A percentile compares a stretch with the other conserved stretches of the same genome.
phyloP scores from a whole-genome alignment of 2,797 vertebrate species.

The Vespertilio murinus region DNA sequence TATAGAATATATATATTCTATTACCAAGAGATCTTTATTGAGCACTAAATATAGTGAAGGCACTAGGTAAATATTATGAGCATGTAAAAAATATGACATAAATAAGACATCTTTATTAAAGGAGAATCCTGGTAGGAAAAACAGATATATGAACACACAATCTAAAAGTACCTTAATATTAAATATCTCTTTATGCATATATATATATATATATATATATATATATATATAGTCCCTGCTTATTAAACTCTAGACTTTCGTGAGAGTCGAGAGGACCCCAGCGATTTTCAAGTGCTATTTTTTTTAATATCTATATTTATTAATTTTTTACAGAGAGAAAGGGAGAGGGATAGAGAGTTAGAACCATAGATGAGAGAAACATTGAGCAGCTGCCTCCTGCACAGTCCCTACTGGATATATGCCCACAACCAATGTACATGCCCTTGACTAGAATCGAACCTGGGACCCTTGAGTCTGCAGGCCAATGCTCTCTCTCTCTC shows the following conservation, averaged over 20 bases:
- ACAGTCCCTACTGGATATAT: too few species aligned
- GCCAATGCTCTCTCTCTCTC: too few species aligned
- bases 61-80: background rate
- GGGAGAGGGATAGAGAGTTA: too few species aligned
- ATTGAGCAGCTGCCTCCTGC: too few species aligned
- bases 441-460: too few species aligned
- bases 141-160: background rate
- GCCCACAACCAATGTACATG: too few species aligned
- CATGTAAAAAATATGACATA: background rate
- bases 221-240: background rate
- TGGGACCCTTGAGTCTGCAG: too few species aligned
- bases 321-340: too few species aligned
- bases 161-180: background rate
- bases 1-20: background rate
- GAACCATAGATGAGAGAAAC: too few species aligned
- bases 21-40: background rate
- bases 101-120: background rate
- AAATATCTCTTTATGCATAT: background rate
- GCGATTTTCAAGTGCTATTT: background rate
- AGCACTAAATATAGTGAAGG: background rate
- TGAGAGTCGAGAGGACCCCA: background rate
- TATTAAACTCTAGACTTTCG: background rate
- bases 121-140: background rate
- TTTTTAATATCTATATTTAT: too few species aligned
- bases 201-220: too few species aligned